Percentiles rank a stretch among this genome's conserved stretches.
Conservation (phyloP, 2,888 invertebrate genomes). For the Xestia xanthographa region DNA sequence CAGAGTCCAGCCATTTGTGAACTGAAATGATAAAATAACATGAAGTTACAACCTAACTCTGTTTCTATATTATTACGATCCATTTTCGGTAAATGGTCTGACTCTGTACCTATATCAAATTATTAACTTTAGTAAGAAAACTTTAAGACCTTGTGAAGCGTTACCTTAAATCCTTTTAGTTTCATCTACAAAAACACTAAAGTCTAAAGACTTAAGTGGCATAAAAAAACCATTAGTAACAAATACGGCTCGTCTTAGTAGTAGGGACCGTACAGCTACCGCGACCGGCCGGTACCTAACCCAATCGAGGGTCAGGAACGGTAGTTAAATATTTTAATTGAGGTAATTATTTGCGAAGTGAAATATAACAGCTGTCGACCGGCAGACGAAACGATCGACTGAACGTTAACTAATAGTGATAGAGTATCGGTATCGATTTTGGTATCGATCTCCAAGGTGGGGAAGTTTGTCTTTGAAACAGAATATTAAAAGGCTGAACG, state of each 20-base stretch:
- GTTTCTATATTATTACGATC: conserved; percentile 1
- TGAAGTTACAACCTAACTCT: conserved; percentile 6
- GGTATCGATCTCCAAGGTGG: conserved; percentile 42
- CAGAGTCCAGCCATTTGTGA: conserved; percentile 43
- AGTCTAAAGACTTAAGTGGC: neutral
- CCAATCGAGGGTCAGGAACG: neutral
- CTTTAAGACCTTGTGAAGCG: neutral
- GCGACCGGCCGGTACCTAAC: neutral
- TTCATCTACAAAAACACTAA: neutral
- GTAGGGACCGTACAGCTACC: neutral
- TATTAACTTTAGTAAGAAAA: conserved; percentile 1
- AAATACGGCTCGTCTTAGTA: neutral
- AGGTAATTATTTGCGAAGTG: conserved; percentile 62
- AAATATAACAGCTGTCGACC: conserved; percentile 56
- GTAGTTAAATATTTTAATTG: conserved; percentile 45
- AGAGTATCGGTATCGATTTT: conserved; percentile 38
- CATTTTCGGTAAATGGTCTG: neutral
- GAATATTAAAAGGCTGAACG: conserved; percentile 49
- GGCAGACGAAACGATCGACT: conserved; percentile 37
- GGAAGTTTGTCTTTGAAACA: conserved; percentile 44
- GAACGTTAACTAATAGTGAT: conserved; percentile 37
- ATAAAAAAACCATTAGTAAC: neutral
- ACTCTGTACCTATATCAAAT: neutral
- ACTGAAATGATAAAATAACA: conserved; percentile 49
- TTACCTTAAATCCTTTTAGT: neutral